Evolutionary conservation across 2,888 invertebrate species (phyloP).

Genomic region (Eustalomyia histrio): DNA sequence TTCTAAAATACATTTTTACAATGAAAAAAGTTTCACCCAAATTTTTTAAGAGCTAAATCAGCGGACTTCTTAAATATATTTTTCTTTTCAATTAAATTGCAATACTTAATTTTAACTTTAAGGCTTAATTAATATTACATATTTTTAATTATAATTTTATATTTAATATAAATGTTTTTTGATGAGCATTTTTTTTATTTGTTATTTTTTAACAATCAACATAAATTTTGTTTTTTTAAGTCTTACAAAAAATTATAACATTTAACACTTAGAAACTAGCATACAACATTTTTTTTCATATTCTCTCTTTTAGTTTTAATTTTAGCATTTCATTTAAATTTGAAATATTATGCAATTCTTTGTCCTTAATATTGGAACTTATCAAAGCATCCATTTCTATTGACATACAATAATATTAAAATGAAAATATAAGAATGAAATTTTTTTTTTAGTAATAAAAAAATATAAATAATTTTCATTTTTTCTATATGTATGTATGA

Average conservation of each 20-base stretch:
- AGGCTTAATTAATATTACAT: slow-evolving; percentile 44
- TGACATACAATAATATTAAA: slow-evolving; percentile 35
- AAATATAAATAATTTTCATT: slow-evolving; percentile 11
- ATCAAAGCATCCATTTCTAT: slow-evolving; percentile 5
- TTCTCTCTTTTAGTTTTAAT: slow-evolving; percentile 19
- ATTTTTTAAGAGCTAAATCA: no score
- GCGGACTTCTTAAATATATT: no score
- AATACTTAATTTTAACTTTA: slow-evolving; percentile 20
- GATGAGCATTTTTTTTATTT: slow-evolving; percentile 11
- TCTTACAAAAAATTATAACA: slow-evolving; percentile 56
- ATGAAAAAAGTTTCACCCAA: no score
- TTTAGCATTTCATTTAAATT: slow-evolving; percentile 2
- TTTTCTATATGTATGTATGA: slow-evolving; percentile 19
- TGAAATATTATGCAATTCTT: slow-evolving; percentile 17
- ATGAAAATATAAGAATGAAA: slow-evolving; percentile 6
- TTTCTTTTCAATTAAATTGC: neutral
- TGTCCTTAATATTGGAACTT: neutral
- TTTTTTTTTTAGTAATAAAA: neutral
- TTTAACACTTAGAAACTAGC: slow-evolving; percentile 60
- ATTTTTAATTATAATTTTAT: slow-evolving; percentile 19
- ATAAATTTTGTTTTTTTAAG: slow-evolving; percentile 29
- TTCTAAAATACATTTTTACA: no score
- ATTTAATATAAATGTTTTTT: slow-evolving; percentile 22
- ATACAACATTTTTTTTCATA: slow-evolving; percentile 48
- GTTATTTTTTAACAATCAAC: slow-evolving; percentile 40